Evolutionary conservation across 2,113 vertebrate species (phyloP), one percentile per base, ranked within the genome.

Genomic region (Pungitius pungitius): DNA sequence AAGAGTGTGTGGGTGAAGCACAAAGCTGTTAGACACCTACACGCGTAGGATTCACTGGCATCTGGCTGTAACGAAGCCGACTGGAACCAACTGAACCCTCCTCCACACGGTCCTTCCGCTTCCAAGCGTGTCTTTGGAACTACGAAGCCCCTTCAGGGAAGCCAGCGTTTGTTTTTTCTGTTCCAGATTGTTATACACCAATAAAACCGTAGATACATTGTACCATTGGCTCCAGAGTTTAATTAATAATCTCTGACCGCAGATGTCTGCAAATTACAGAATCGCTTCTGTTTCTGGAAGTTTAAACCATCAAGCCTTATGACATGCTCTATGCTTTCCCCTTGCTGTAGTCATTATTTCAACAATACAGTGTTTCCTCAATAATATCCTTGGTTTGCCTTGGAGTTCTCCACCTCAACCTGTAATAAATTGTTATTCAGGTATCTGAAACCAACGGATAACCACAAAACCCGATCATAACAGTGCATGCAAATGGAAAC

Each of bases 231-330:
- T 30, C 30, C 30, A 30, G 2, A 30, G 30, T 30, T 30, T 30
- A 65, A 61, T 71, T 17, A 40, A 72, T 57, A 39, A 12, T 70
- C 60, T 69, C 35, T 45, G 37, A 40, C 4, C 1, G 27, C 18
- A 22, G 14, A 61, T 0, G 24, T 35, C 30, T 54, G 22, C 35
- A 65, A 70, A 69, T 80, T 0, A 69, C 5, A 54, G 20, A 59
- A 26, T 33, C 5, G 7, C 12, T 43, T 64, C 65, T 30, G 47
- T 66, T 66, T 20, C 70, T 59, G 45, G 54, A 26, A 73, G 43
- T 33, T n/a, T 43, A 10, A 59, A n/a, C 30, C 30, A 30, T 30
- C 30, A 30, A 5, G 30, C 30, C 30, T 2, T 3, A 30, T 30
- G 30, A 30, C 30, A 30, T 5, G 5, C 30, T 3, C 30, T 66